phyloP scores from a whole-genome alignment of 2,888 invertebrate species.

The Boloria selene region DNA sequence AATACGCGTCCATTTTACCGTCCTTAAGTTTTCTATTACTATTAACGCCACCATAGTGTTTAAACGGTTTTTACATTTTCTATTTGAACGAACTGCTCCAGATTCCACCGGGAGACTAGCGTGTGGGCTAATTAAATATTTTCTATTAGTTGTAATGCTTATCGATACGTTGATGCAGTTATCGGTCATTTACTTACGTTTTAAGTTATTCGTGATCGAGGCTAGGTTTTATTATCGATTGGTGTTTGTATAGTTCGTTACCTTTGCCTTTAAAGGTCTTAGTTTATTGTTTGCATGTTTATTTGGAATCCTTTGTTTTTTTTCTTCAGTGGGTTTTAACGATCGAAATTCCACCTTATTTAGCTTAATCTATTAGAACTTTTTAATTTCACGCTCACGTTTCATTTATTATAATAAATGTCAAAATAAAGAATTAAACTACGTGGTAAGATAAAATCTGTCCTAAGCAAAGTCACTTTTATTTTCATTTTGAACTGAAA shows the following conservation, averaged over 20 bases:
- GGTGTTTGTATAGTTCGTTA: constrained; percentile 17
- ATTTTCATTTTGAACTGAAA: too few relatives aligned
- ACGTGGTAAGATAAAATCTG: too few relatives aligned
- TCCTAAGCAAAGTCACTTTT: too few relatives aligned
- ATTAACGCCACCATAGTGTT: constrained; percentile 52
- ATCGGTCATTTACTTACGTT: constrained; percentile 26
- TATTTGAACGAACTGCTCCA: constrained; percentile 4
- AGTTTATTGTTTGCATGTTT: constrained; percentile 30
- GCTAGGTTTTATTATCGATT: constrained; percentile 30
- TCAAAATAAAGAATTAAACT: too few relatives aligned
- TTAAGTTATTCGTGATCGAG: constrained; percentile 8
- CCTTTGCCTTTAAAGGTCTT: constrained; percentile 14
- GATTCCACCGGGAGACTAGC: constrained; percentile 18
- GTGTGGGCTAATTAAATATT: constrained; percentile 26
- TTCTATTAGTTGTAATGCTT: constrained; percentile 23
- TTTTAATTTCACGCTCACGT: constrained; percentile 42
- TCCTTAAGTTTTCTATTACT: constrained; percentile 57
- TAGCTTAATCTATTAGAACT: constrained; percentile 53
- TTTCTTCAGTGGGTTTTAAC: neutral
- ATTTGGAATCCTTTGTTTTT: constrained; percentile 24
- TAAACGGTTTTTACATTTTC: constrained; percentile 30
- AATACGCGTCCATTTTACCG: constrained; percentile 66
- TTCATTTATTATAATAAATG: constrained; percentile 42
- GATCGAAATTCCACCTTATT: neutral
- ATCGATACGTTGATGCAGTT: constrained; percentile 28